phyloP scores from a whole-genome alignment of 1,140 invertebrate species.

The Choristoneura fumiferana region DNA sequence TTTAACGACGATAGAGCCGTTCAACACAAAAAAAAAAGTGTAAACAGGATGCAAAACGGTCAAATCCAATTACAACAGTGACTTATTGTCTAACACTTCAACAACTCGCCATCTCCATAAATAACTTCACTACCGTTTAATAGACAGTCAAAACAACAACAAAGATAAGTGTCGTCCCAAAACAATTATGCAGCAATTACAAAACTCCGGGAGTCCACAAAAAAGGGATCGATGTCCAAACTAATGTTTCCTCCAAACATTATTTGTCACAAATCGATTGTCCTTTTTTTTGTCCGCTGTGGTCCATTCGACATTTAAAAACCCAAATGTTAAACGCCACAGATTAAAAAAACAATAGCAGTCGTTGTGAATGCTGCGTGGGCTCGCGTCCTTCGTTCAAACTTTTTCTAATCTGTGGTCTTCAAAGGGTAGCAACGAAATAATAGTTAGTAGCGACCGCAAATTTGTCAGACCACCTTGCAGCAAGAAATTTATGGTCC shows the following conservation, averaged over 20 bases:
- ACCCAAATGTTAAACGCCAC: not conserved
- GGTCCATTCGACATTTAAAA: slow-evolving; percentile 1
- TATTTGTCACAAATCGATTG: slow-evolving; percentile 40
- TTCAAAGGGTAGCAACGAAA: slow-evolving; percentile 52
- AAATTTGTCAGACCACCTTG: slow-evolving; percentile 76
- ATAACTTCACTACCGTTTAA: slow-evolving; percentile 39
- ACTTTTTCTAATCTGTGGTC: slow-evolving; percentile 39
- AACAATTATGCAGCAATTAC: slow-evolving; percentile 59
- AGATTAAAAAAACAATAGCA: slow-evolving; percentile 3
- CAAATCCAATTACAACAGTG: not conserved
- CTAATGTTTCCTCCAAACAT: slow-evolving; percentile 20
- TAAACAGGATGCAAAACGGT: not conserved
- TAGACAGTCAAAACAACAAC: slow-evolving; percentile 52
- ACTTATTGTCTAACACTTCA: not conserved
- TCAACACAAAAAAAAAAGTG: too few relatives aligned
- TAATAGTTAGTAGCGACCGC: slow-evolving; percentile 63
- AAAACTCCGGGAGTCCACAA: slow-evolving; percentile 41
- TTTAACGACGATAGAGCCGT: too few relatives aligned
- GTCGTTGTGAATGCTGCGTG: not conserved
- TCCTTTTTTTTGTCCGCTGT: slow-evolving; percentile 6
- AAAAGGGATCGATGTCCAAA: slow-evolving; percentile 47
- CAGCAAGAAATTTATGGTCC: slow-evolving; percentile 68
- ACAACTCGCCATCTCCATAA: slow-evolving; percentile 23
- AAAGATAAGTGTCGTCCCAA: slow-evolving; percentile 45
- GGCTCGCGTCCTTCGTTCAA: not conserved